phyloP scores from a whole-genome alignment of 2,113 vertebrate genomes.

The Rhizomys pruinosus region DNA sequence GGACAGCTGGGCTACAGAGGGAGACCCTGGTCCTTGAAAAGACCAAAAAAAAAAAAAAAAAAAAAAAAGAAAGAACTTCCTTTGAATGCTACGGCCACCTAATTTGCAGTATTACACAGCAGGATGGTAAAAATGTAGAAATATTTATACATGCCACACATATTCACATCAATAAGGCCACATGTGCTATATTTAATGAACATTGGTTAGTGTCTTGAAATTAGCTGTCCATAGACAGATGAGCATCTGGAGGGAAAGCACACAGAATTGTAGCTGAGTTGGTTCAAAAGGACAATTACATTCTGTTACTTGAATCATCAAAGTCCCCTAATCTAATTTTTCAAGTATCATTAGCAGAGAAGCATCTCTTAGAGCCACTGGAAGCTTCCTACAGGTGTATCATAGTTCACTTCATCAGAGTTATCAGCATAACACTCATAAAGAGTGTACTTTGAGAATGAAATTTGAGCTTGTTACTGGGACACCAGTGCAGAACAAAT shows the following conservation, averaged over 20 bases:
- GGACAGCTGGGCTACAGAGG: no score
- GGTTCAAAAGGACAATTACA: not conserved
- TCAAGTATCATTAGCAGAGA: rapidly evolving
- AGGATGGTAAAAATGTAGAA: not conserved
- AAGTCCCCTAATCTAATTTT: not conserved
- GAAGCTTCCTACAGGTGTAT: not conserved
- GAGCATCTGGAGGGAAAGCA: not conserved
- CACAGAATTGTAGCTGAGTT: not conserved
- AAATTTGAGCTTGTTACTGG: not conserved
- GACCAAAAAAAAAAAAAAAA: no score
- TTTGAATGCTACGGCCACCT: not conserved
- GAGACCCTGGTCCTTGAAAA: no score
- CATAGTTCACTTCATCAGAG: not conserved
- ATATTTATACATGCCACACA: not conserved
- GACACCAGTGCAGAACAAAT: not conserved
- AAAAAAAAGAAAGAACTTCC: no score
- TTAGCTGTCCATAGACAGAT: not conserved
- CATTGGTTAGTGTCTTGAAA: not conserved
- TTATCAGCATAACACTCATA: not conserved
- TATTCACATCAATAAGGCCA: not conserved
- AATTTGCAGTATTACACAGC: not conserved
- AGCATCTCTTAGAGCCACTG: not conserved
- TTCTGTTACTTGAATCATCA: not conserved
- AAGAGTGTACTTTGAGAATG: not conserved
- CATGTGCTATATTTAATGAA: not conserved